Base-by-base conservation (phyloP, 1,140 invertebrate genomes). In the Anastatus disparis region DNA sequence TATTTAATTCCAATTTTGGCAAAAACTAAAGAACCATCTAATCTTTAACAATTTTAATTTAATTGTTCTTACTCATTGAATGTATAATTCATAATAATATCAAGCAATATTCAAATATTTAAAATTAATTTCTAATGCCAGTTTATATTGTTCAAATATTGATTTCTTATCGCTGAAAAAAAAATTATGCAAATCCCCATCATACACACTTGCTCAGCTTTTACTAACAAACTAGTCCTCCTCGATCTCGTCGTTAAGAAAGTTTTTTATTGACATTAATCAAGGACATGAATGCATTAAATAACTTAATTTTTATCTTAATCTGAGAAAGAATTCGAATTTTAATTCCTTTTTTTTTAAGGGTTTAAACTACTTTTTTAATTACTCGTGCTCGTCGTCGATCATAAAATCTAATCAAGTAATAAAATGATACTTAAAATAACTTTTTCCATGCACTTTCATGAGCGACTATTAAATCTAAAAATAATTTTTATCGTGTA, bases 181-280 rank as follows among this genome's bases (percentile, higher is more conserved):
- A 15, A 52, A 26, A 3, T 59, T 3, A 46, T 7, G n/a, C n/a
- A 35, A 20, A 48, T 17, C 13, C 56, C 29, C 26, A n/a, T n/a
- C 22, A n/a, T 0, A 52, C 12, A 48, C 2, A 53, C 9, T 27
- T 52, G 9, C 27, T 29, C 26, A n/a, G 66, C 66, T 69, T 69
- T 20, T 69, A 69, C 66, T 69, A 69, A 69, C 66, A 59, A n/a
- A 50, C 27, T 42, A 52, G 55, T 61, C 29, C 42, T 68, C 56
- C 55, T 68, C 55, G 66, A 68, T 40, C 31, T 59, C 65, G 65
- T 59, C 24, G n/a, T 69, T 29, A 58, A 24, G 17, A 35, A 53
- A 53, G 15, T 58, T 58, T 22, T 53, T 58, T 58, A n/a, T n/a
- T 44, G 15, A n/a, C n/a, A 58, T 46, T 46, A 67, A 67, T 67